Evolutionary conservation across 2,888 invertebrate genomes (phyloP), one percentile per base, ranked within the genome.

Genomic region (Pristionchus maxplancki): DNA sequence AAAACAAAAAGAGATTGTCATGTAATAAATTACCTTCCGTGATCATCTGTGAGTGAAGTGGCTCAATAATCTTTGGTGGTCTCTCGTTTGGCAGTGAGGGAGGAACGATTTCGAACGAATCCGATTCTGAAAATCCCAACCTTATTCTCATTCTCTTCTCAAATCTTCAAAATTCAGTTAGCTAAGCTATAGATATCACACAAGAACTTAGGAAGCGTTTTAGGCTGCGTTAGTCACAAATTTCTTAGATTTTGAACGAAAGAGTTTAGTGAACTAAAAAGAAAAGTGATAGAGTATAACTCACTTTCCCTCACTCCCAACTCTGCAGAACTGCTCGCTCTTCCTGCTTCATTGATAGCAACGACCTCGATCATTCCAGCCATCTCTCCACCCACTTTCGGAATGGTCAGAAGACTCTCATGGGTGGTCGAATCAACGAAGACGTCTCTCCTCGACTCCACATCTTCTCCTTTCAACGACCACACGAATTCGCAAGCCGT

Each of bases 401-500:
- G 90, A 34, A 93, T 90, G 20, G 90, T 91, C 48, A 93, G 88
- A 17, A 90, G 86, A n/a, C 91, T 90, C 71, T 92, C 91, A 83
- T 90, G 91, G 17, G 89, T 91, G 15, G 90, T 91, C 4, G 92
- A 92, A 40, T 92, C 91, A n/a, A 93, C 89, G 44, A 88, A 89
- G 8, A 91, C 89, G 15, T 90, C 90, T 37, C 89, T 89, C 24
- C 89, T 78, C 15, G 87, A 83, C 37, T 90, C 90, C 37, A 92
- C 88, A 40, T 89, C 83, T n/a, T 89, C 88, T 58, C 90, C 91
- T 74, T 93, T 91, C 34, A 93, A 89, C n/a, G 89, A 91, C 94
- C 94, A 94, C 20, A 87, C 62, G 89, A 94, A 94, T 28, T 90
- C 89, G 78, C 93, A 93, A 24, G 91, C 89, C 11, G 84, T 84